Percentiles rank a stretch among this genome's conserved stretches.
These are phyloP conservation scores for Apeira syringaria DNA, from an alignment of 2,888 invertebrate species.

Conservation along the genomic window DNA sequence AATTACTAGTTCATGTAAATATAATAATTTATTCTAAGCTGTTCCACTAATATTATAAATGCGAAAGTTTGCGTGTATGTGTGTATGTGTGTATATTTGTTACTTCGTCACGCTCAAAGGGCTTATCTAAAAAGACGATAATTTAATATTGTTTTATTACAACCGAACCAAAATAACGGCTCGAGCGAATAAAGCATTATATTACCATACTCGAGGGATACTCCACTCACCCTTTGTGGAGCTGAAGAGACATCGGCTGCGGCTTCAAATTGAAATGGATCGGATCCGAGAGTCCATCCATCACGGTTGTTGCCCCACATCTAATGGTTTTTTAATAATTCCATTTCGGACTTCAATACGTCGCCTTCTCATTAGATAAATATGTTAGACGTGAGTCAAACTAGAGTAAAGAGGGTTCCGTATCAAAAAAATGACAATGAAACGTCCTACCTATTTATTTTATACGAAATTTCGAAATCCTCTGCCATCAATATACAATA, in stretches of 20 bases:
- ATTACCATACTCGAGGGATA: constrained; percentile 67
- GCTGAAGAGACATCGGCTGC: constrained; percentile 56
- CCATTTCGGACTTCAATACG: constrained; percentile 58
- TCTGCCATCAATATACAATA: too few relatives aligned
- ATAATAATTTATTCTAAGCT: too few relatives aligned
- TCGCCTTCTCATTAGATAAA: constrained; percentile 59
- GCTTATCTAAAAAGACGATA: neutral
- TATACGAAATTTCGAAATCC: too few relatives aligned
- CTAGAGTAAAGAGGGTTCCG: neutral
- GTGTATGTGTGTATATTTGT: too few relatives aligned
- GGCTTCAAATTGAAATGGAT: constrained; percentile 78
- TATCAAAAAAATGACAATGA: neutral
- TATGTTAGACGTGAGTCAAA: constrained; percentile 29
- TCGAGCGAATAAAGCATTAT: constrained; percentile 42
- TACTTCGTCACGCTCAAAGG: too few relatives aligned
- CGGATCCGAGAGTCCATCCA: constrained; percentile 77
- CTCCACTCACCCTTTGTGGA: constrained; percentile 72
- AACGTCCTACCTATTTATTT: too few relatives aligned
- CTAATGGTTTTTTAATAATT: constrained; percentile 83
- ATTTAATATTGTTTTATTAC: neutral
- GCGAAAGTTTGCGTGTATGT: too few relatives aligned
- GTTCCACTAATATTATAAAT: too few relatives aligned
- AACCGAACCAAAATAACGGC: constrained; percentile 6
- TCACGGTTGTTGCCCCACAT: constrained; percentile 74
- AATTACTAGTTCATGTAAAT: too few relatives aligned